Base-by-base conservation (phyloP, 1,140 invertebrate species). In the Drosophila ercepeae region DNA sequence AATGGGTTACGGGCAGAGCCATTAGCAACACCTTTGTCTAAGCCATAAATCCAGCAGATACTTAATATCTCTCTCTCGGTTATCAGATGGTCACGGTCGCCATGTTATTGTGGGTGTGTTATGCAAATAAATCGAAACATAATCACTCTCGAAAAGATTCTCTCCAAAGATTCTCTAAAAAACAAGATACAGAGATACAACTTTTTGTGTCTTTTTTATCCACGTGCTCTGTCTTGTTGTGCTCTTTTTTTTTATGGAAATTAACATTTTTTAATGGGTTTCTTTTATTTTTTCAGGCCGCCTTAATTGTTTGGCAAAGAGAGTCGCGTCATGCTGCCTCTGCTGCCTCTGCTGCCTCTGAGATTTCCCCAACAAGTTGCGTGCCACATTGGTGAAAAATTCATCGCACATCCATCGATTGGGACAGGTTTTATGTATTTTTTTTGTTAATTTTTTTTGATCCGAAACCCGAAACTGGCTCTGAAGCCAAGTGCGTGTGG, bases 191-290 rank as follows among this genome's bases (percentile, higher is more conserved):
- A 44, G 32, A 34, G 11, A 32, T 41, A 50, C 34, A 58, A 49
- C 60, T 57, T 58, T 74, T 84, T 83, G 74, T 50, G 70, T 70
- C 69, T 84, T 75, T 84, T 75, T 78, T 83, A 55, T 75, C 79
- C 78, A 82, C 78, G 78, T 82, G 78, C 78, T 64, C 48, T 67
- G 41, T 16, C 13, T 6, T n/a, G 13, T 14, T 39, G 14, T 27
- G 29, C 21, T 13, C 19, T 27, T 39, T 27, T 82, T 21, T 67
- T 75, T 83, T 75, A 78, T 83, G 79, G 78, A 83, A 83, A 83
- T 83, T 84, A 78, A 83, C 78, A 83, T 83, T 84, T 84, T 83
- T 84, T 83, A 84, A 83, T 83, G 70, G 79, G 36, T 83, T 83
- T 78, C 57, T 77, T 45, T 75, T 75, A 53, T 77, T 45, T 75